phyloP scores from a whole-genome alignment of 2,888 invertebrate species.

The Drosophila recens region DNA sequence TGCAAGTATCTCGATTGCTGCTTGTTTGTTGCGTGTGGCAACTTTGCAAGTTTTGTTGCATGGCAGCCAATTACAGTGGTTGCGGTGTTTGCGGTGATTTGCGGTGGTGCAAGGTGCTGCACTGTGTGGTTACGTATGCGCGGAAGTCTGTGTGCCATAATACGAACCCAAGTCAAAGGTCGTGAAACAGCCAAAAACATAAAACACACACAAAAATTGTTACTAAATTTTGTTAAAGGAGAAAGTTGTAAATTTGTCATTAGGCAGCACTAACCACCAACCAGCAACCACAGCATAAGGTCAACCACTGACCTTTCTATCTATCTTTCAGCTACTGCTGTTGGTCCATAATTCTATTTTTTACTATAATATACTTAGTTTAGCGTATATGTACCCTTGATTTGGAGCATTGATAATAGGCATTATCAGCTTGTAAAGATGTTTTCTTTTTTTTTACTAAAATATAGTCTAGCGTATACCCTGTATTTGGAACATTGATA shows the following conservation, averaged over 20 bases:
- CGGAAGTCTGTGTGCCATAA: slow-evolving; percentile 16
- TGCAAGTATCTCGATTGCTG: slow-evolving; percentile 6
- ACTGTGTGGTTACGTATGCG: slow-evolving; percentile 38
- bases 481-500: too few species aligned
- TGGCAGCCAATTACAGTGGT: slow-evolving; percentile 43
- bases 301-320: slow-evolving; percentile 14
- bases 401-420: too few species aligned
- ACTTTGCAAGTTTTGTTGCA: slow-evolving; percentile 49
- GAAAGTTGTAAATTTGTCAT: slow-evolving; percentile 37
- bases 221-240: slow-evolving; percentile 35
- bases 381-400: too few species aligned
- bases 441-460: too few species aligned
- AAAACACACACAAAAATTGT: slow-evolving; percentile 4
- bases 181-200: slow-evolving; percentile 14
- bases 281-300: background rate
- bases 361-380: too few species aligned
- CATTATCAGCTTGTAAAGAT: too few species aligned
- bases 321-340: slow-evolving; percentile 37
- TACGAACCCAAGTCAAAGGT: slow-evolving; percentile 48
- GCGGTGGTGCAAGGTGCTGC: slow-evolving; percentile 7
- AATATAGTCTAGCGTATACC: too few species aligned
- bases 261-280: slow-evolving; percentile 1
- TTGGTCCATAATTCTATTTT: background rate
- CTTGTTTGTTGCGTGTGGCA: slow-evolving; percentile 45
- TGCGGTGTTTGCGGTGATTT: background rate